A percentile compares a stretch with the other conserved stretches of the same genome.
phyloP scores from a whole-genome alignment of 1,140 invertebrate species.

The Meloidogyne floridensis region DNA sequence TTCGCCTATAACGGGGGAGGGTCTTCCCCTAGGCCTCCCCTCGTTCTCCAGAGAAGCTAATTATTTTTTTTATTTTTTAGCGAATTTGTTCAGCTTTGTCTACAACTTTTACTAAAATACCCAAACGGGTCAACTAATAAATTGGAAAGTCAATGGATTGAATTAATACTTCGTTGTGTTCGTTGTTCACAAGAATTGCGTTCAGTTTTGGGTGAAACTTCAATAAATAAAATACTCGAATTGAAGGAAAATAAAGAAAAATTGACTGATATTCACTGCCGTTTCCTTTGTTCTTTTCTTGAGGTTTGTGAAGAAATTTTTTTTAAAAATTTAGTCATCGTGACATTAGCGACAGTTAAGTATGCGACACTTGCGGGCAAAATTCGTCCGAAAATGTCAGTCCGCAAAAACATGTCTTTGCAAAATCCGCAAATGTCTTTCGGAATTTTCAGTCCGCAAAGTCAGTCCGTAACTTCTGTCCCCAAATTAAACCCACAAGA shows the following conservation, averaged over 20 bases:
- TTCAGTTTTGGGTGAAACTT: background rate
- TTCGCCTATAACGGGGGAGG: too few relatives aligned
- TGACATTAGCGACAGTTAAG: too few relatives aligned
- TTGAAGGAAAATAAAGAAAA: background rate
- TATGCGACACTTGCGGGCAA: too few relatives aligned
- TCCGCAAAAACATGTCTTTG: too few relatives aligned
- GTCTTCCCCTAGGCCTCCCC: too few relatives aligned
- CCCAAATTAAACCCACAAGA: too few relatives aligned
- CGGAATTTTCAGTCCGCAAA: too few relatives aligned
- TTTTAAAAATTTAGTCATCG: background rate
- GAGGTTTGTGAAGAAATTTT: background rate
- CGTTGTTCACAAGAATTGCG: background rate
- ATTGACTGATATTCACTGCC: constrained; percentile 5
- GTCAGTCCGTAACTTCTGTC: too few relatives aligned
- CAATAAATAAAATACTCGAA: background rate
- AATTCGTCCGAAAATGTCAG: too few relatives aligned
- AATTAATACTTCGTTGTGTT: constrained; percentile 2
- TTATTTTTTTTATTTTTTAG: background rate
- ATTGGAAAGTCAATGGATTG: background rate
- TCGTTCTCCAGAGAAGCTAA: too few relatives aligned
- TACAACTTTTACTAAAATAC: background rate
- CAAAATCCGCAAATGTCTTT: too few relatives aligned
- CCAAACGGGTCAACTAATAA: too few relatives aligned
- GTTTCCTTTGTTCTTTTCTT: background rate
- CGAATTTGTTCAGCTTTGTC: background rate